Evolutionary conservation across 2,113 vertebrate species (phyloP), one percentile per base, ranked within the genome.

Genomic region (Ginglymostoma cirratum): DNA sequence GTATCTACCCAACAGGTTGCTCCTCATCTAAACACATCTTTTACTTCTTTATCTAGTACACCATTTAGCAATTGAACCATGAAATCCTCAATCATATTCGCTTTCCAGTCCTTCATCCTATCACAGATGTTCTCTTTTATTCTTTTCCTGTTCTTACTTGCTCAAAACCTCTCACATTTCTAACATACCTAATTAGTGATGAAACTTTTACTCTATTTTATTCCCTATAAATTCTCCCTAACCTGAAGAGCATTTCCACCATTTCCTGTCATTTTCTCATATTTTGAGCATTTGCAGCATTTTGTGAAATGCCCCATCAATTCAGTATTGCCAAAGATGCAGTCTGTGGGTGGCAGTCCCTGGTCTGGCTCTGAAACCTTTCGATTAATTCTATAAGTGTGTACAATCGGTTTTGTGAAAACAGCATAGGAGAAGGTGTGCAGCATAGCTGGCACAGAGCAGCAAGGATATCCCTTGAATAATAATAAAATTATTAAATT

Each of bases 401-500:
- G 89, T 66, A 65, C 55, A 66, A 92, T 92, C 89, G 61, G 55
- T 92, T 61, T 66, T 92, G 55, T 92, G 89, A 65, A 89, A 89
- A 52, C 48, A 52, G 86, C 78, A 0, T 19, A 30, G 48, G 48
- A 34, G 17, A 92, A 92, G 55, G 55, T 66, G 34, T 66, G 55
- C 17, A n/a, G 61, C n/a, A 1, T 34, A 92, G 89, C 89, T 66
- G 89, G 14, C 21, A 7, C 89, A 38, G 55, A 65, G 61, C 55
- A 66, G 55, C 55, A 38, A 92, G 89, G 17, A 30, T 66, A 21
- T 34, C 89, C 89, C n/a, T 92, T 61, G 89, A 92, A 92, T 92
- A 92, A 66, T 21, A 92, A 92, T 92, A 30, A 92, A 92, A 92
- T 92, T 92, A 66, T 66, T 34, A 92, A 66, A 65, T 92, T 92